These are phyloP conservation scores for Malurus melanocephalus DNA, from an alignment of 2,113 vertebrate genomes.

Conservation along the genomic window DNA sequence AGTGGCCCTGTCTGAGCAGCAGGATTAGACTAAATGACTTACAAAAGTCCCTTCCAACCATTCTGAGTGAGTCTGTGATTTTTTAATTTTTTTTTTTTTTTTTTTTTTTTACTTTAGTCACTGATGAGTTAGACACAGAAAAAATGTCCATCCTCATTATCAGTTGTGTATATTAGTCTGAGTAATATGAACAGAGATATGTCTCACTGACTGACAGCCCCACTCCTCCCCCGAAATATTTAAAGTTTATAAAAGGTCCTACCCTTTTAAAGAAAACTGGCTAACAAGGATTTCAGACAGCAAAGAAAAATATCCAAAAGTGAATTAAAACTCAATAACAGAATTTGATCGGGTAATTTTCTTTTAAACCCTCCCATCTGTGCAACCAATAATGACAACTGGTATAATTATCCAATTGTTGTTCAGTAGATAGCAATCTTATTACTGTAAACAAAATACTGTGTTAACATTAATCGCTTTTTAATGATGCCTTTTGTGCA, in stretches of 20 bases:
- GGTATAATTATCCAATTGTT: constrained; percentile 35
- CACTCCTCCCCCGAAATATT: accelerated
- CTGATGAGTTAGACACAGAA: neutral
- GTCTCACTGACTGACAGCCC: neutral
- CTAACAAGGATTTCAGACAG: neutral
- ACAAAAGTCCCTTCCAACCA: neutral
- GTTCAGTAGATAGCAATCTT: constrained; percentile 12
- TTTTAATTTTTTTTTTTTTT: accelerated
- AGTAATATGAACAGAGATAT: neutral
- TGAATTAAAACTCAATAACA: constrained; percentile 24
- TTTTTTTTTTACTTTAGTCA: neutral
- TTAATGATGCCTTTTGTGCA: constrained; percentile 1
- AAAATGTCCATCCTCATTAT: neutral
- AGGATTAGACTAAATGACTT: neutral
- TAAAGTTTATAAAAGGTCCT: neutral
- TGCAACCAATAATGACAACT: constrained; percentile 25
- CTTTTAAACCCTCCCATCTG: constrained; percentile 39
- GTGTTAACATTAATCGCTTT: constrained; percentile 23
- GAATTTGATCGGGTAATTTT: constrained; percentile 6
- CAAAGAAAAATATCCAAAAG: neutral
- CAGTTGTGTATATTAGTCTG: neutral
- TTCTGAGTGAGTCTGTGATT: neutral
- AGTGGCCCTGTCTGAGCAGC: neutral
- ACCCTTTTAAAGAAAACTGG: neutral
- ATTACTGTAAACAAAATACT: constrained; percentile 54